These are phyloP conservation scores for Esox niger DNA, from an alignment of 2,113 vertebrate species.

Conservation along the genomic window DNA sequence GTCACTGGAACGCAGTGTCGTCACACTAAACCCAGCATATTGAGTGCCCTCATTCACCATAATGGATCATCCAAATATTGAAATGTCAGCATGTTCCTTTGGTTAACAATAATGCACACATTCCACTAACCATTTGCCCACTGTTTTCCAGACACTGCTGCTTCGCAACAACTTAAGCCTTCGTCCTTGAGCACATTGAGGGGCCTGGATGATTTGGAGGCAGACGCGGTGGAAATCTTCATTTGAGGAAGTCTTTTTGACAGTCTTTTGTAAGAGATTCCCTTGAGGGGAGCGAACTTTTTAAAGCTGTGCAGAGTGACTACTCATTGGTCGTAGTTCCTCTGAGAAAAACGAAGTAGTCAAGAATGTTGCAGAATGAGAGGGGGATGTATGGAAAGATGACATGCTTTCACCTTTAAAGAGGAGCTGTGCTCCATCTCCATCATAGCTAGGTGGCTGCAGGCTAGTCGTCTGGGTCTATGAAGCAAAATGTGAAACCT, in stretches of 20 bases:
- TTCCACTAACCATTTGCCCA: slow-evolving; percentile 20
- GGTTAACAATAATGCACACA: not conserved
- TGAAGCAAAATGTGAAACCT: slow-evolving; percentile 43
- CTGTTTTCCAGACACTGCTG: slow-evolving; percentile 50
- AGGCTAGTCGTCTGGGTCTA: slow-evolving; percentile 39
- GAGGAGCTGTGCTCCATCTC: slow-evolving; percentile 64
- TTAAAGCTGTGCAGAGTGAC: slow-evolving; percentile 47
- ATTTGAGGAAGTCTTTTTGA: slow-evolving; percentile 56
- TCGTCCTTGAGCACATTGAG: slow-evolving; percentile 58
- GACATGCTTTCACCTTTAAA: slow-evolving; percentile 44
- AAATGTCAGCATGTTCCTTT: slow-evolving; percentile 39
- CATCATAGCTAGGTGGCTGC: slow-evolving; percentile 49
- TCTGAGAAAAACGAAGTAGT: slow-evolving; percentile 10
- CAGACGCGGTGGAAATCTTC: slow-evolving; percentile 73
- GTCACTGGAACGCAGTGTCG: slow-evolving; percentile 51
- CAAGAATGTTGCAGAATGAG: slow-evolving; percentile 43
- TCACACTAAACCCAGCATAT: slow-evolving; percentile 19
- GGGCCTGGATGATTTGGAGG: slow-evolving; percentile 67
- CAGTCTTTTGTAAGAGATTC: slow-evolving; percentile 26
- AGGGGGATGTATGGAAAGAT: slow-evolving; percentile 12
- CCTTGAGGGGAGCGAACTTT: slow-evolving; percentile 3
- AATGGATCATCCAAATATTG: slow-evolving; percentile 40
- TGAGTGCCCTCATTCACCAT: slow-evolving; percentile 52
- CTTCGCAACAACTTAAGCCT: slow-evolving; percentile 29
- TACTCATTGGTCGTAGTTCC: slow-evolving; percentile 28